phyloP scores from a whole-genome alignment of 2,113 vertebrate genomes.

The Setophaga kirtlandii region DNA sequence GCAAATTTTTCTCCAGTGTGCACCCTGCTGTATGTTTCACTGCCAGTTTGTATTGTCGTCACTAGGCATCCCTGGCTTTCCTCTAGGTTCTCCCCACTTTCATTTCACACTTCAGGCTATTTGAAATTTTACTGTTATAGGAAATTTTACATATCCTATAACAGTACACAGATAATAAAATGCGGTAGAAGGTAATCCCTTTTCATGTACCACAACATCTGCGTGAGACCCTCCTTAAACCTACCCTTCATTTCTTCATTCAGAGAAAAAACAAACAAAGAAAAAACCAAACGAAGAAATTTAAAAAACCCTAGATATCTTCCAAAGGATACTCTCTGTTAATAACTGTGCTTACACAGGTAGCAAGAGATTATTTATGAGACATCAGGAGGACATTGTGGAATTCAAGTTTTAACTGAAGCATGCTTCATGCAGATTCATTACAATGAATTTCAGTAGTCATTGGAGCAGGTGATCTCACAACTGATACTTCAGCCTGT shows the following conservation, averaged over 20 bases:
- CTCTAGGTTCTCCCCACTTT: neutral
- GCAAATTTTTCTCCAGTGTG: neutral
- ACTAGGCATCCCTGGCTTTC: neutral
- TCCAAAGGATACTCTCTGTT: neutral
- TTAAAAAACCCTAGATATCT: too few relatives aligned
- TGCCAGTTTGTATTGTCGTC: neutral
- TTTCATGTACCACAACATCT: neutral
- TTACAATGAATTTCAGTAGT: neutral
- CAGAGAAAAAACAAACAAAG: too few relatives aligned
- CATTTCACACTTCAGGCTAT: neutral
- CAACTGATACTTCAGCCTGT: neutral
- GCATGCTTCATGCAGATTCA: neutral
- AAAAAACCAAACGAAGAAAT: neutral
- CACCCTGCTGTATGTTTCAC: neutral
- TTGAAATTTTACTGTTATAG: too few relatives aligned
- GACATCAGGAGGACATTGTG: neutral
- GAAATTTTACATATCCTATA: neutral
- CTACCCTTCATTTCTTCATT: neutral
- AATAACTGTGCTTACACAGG: neutral
- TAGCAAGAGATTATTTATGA: neutral
- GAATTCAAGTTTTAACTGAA: neutral
- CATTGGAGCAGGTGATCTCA: neutral
- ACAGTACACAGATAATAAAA: neutral
- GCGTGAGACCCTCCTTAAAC: neutral
- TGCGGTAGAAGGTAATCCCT: rapidly evolving